Percentiles rank a stretch among this genome's conserved stretches.
phyloP scores from a whole-genome alignment of 1,140 invertebrate genomes.

The Aphidius gifuensis region DNA sequence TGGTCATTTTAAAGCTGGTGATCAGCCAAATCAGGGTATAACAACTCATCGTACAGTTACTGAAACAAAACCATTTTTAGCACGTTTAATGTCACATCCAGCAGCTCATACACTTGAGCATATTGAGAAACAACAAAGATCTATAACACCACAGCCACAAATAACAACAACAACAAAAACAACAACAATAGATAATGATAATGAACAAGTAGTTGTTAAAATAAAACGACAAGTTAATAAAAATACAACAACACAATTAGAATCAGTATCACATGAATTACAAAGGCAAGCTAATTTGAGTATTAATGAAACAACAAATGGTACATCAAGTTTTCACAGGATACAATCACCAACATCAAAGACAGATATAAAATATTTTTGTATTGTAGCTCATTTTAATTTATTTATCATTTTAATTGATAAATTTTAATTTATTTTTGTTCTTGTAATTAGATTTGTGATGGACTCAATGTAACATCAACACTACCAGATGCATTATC shows the following conservation, averaged over 20 bases:
- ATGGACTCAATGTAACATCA: neutral
- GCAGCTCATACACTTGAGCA: constrained; percentile 77
- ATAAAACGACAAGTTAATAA: constrained; percentile 27
- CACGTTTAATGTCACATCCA: constrained; percentile 75
- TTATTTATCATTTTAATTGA: neutral
- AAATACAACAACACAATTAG: constrained; percentile 33
- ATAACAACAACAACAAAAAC: constrained; percentile 37
- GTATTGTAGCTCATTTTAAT: no score
- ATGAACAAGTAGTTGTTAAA: constrained; percentile 29
- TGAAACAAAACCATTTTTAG: constrained; percentile 59
- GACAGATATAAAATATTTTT: constrained; percentile 29
- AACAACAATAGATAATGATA: constrained; percentile 22
- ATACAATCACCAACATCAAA: constrained; percentile 48
- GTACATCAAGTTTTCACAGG: constrained; percentile 46
- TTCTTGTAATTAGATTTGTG: no score
- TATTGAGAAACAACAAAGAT: constrained; percentile 82
- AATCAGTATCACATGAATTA: constrained; percentile 33
- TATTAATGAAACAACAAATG: constrained; percentile 36
- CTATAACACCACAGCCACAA: constrained; percentile 64
- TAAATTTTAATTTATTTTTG: no score
- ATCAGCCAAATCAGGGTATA: constrained; percentile 48
- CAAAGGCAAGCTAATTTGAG: constrained; percentile 27
- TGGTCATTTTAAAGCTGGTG: constrained; percentile 45
- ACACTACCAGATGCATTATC: constrained; percentile 13
- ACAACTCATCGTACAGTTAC: constrained; percentile 39